Percentiles rank a stretch among this genome's conserved stretches.
These are phyloP conservation scores for Notodonta ziczac DNA, from an alignment of 2,888 invertebrate genomes.

Conservation along the genomic window DNA sequence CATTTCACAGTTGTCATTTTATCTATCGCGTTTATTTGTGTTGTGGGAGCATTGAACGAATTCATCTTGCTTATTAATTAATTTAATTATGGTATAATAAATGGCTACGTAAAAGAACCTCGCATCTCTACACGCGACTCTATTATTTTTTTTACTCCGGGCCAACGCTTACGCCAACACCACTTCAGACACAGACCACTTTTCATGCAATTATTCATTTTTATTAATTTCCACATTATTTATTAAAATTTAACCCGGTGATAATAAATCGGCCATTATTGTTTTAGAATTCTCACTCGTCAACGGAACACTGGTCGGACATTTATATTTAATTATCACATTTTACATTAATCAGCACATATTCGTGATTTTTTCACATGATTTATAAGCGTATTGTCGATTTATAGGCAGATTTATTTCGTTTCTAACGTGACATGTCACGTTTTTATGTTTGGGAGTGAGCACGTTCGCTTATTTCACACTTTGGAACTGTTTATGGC, in stretches of 20 bases:
- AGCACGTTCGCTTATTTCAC: constrained; percentile 36
- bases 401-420: constrained; percentile 33
- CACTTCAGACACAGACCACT: constrained; percentile 73
- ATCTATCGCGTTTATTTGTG: constrained; percentile 77
- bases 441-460: constrained; percentile 44
- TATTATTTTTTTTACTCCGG: constrained; percentile 47
- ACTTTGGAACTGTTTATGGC: constrained; percentile 32
- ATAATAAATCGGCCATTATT: constrained; percentile 68
- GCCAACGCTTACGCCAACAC: constrained; percentile 80
- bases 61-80: constrained; percentile 66
- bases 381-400: constrained; percentile 47
- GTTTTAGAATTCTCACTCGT: constrained; percentile 39
- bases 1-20: constrained; percentile 82
- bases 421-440: constrained; percentile 48
- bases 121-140: constrained; percentile 29
- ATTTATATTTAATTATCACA: constrained; percentile 48
- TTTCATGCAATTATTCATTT: constrained; percentile 69
- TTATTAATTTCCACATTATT: constrained; percentile 60
- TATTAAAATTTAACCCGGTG: constrained; percentile 63
- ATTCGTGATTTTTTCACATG: constrained; percentile 30
- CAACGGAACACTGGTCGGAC: constrained; percentile 33
- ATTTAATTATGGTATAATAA: constrained; percentile 30
- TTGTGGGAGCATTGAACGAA: constrained; percentile 78
- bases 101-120: constrained; percentile 43
- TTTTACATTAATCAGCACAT: constrained; percentile 17